Percentiles rank a stretch among this genome's conserved stretches.
phyloP scores from a whole-genome alignment of 2,113 vertebrate species.

The Gobio gobio region DNA sequence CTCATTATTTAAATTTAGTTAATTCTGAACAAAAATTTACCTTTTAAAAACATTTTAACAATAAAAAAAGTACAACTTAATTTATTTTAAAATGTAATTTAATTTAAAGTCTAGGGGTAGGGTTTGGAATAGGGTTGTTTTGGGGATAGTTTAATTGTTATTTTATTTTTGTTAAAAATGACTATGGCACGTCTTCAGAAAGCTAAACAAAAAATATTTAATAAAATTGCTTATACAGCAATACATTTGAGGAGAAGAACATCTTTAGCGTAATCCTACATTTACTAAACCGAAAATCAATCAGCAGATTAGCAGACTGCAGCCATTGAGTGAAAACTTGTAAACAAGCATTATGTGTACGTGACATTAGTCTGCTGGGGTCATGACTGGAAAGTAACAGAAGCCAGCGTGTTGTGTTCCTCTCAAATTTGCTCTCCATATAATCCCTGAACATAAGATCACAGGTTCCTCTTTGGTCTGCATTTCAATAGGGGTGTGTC shows the following conservation, averaged over 20 bases:
- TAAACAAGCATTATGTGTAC: conserved; percentile 17
- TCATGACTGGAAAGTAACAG: not conserved
- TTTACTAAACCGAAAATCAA: not conserved
- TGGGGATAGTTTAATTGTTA: not conserved
- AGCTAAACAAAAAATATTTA: not conserved
- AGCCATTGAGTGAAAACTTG: not conserved
- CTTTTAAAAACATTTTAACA: too few relatives aligned
- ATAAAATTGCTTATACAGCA: not conserved
- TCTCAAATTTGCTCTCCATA: not conserved
- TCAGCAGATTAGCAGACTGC: not conserved
- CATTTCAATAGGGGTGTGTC: not conserved
- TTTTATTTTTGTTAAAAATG: not conserved
- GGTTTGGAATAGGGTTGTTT: not conserved
- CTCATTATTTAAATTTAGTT: too few relatives aligned
- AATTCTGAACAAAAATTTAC: too few relatives aligned
- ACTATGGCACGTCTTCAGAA: not conserved
- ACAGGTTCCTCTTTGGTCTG: not conserved
- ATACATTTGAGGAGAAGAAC: not conserved
- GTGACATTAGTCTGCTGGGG: not conserved
- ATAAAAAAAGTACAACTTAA: too few relatives aligned
- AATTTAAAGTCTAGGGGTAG: not conserved
- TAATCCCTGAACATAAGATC: not conserved
- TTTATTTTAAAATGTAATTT: too few relatives aligned
- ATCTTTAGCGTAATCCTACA: not conserved
- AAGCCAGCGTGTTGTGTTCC: not conserved